Percentiles rank a stretch among this genome's conserved stretches.
phyloP scores from a whole-genome alignment of 2,888 invertebrate genomes.

The Agapostemon virescens region DNA sequence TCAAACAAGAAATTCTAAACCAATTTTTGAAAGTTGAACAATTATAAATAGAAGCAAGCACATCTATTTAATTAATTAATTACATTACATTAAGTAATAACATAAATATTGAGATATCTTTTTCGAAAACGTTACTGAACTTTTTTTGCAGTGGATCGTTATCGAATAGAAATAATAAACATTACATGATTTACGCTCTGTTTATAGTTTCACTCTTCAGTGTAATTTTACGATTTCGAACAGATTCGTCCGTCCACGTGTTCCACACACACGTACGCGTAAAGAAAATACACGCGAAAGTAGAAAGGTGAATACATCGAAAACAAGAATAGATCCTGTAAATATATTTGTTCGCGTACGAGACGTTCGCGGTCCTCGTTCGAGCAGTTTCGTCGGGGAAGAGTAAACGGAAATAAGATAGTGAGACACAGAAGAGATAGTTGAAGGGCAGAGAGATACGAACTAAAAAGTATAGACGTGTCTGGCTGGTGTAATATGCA shows the following conservation, averaged over 20 bases:
- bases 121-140: too few species aligned
- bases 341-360: neutral
- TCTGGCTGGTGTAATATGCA: conserved; percentile 61
- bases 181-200: too few species aligned
- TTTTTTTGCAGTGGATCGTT: too few species aligned
- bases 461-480: conserved; percentile 43
- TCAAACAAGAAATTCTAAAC: neutral
- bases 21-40: neutral
- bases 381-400: conserved; percentile 20
- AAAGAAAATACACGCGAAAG: neutral
- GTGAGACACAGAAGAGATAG: conserved; percentile 24
- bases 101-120: too few species aligned
- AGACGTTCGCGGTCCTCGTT: neutral
- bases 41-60: neutral
- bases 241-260: neutral
- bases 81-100: too few species aligned
- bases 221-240: too few species aligned
- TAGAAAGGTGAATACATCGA: neutral
- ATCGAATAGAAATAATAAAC: too few species aligned
- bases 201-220: too few species aligned
- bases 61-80: too few species aligned
- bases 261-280: neutral
- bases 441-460: conserved; percentile 21
- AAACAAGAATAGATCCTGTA: neutral
- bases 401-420: conserved; percentile 35